phyloP scores from a whole-genome alignment of 2,797 vertebrate genomes.

The Tiaroga cobitis region DNA sequence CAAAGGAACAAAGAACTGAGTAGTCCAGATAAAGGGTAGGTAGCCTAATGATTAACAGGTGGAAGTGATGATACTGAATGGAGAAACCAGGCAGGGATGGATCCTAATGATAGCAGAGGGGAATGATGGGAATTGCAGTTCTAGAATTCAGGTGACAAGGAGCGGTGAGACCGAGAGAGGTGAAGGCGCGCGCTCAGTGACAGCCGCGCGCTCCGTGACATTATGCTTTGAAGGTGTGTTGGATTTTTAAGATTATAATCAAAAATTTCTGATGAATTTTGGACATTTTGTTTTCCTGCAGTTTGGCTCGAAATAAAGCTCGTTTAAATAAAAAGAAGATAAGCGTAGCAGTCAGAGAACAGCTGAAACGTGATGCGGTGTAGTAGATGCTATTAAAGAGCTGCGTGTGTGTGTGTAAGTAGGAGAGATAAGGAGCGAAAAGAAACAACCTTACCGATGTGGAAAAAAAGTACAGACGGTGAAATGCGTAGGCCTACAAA shows the following conservation, averaged over 20 bases:
- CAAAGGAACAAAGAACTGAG: no score
- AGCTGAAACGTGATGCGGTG: slow-evolving; percentile 9
- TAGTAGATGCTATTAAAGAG: slow-evolving; percentile 2
- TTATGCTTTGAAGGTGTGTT: slow-evolving; percentile 74
- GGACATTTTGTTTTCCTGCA: slow-evolving; percentile 61
- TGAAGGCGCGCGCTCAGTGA: no score
- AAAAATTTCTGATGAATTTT: slow-evolving; percentile 56
- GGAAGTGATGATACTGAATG: no score
- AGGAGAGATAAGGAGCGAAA: slow-evolving; percentile 28
- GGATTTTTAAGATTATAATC: slow-evolving; percentile 62
- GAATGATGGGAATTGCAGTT: no score
- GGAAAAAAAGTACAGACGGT: slow-evolving; percentile 6
- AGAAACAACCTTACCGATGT: slow-evolving; percentile 11
- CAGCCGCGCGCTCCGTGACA: no score
- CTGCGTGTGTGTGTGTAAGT: not conserved
- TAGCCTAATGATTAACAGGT: no score
- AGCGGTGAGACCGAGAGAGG: no score
- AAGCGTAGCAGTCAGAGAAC: slow-evolving; percentile 22
- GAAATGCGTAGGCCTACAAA: slow-evolving; percentile 17
- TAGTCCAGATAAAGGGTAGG: no score
- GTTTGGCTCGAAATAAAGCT: slow-evolving; percentile 60
- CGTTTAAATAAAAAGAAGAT: slow-evolving; percentile 46
- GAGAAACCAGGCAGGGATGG: no score
- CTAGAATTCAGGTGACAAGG: no score
- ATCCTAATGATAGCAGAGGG: no score